Base-by-base conservation (phyloP, 2,888 invertebrate species). In the Syrphus vitripennis region DNA sequence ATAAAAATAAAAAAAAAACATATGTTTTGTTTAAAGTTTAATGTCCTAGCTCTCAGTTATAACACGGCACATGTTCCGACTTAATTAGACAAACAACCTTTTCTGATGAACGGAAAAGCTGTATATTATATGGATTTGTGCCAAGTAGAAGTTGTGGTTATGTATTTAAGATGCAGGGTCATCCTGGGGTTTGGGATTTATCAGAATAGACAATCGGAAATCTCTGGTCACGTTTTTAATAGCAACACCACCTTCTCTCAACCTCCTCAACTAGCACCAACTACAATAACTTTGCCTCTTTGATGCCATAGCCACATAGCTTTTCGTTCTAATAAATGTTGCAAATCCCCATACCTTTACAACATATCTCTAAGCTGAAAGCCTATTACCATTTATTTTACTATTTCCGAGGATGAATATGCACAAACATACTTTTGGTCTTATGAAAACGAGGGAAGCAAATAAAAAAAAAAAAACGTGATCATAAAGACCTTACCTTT, bases 401-500 rank as follows among this genome's bases (percentile, higher is more conserved):
- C 67, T 74, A 79, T 78, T 83, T 74, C 72, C 67, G 79, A 83
- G 83, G 83, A 83, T 83, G 79, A 79, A 83, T 83, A 45, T 67
- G 67, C 67, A 67, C 67, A 67, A 67, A 50, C 34, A 55, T 48
- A 42, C 14, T 29, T 45, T 42, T 6, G 16, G 26, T 21, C 34
- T 34, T 34, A 37, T 37, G 34, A 50, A 40, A 26, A 29, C 57
- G 48, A 45, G n/a, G 16, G 57, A 65, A 31, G 57, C 14, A 4
- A 48, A 31, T 21, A 29, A 9, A 19, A 26, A 72, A 61, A 63
- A 53, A 12, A 57, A 79, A 83, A 83, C 83, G 80, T 83, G 83
- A 83, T 83, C 79, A 69, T 83, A 80, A 80, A 80, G 83, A 80
- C 83, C 83, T 83, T 83, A 83, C 83, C 80, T 83, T 83, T 55